Conservation (phyloP, 2,113 vertebrate genomes). For the Burhinus oedicnemus region DNA sequence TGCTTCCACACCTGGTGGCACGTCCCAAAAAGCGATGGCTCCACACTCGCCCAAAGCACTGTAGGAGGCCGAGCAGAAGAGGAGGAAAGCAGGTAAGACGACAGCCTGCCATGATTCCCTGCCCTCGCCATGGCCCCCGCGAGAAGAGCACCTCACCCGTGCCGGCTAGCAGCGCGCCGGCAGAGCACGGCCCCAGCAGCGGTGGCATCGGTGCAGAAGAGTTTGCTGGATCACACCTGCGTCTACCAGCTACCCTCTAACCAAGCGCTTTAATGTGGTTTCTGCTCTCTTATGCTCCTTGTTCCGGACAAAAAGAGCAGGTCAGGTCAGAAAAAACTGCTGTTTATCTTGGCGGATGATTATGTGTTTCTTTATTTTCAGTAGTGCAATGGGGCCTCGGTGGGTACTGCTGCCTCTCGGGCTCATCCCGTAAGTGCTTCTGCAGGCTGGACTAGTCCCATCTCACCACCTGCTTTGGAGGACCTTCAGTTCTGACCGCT, state of each 20-base stretch:
- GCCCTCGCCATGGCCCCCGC: neutral
- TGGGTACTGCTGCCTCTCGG: accelerated
- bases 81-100: neutral
- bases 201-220: neutral
- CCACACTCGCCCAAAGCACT: neutral
- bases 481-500: neutral
- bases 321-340: neutral
- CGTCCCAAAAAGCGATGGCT: accelerated
- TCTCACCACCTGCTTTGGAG: neutral
- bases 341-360: neutral
- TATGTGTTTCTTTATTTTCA: neutral
- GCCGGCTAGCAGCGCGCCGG: neutral
- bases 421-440: neutral
- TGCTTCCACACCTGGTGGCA: neutral
- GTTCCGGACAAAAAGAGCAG: neutral
- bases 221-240: neutral
- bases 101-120: neutral
- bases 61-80: neutral
- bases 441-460: neutral
- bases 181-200: neutral
- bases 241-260: neutral
- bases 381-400: neutral
- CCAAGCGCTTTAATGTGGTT: neutral
- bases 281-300: neutral
- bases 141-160: neutral